Base-by-base conservation (phyloP, 1,140 invertebrate species). In the Pseudachorutes palmiensis region DNA sequence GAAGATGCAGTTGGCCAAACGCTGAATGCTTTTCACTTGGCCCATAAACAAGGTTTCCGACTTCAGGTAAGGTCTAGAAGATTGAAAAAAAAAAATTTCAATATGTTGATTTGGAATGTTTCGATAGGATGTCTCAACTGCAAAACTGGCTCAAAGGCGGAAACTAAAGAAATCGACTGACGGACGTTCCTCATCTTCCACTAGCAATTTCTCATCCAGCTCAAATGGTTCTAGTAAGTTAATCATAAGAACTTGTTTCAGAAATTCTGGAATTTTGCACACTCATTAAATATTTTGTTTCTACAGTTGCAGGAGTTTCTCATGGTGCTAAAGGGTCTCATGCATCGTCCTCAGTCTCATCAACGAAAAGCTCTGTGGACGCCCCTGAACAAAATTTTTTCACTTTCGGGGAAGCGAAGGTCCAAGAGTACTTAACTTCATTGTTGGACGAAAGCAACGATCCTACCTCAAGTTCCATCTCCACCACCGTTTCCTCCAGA, bases 1-100 rank as follows among this genome's bases (percentile, higher is more conserved):
- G 74, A 64, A 67, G 71, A 65, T 74, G 72, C 72, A 2, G 70
- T 69, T 3, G 67, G 57, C 67, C 68, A 79, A 41, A 85, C 86
- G 1, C 83, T 87, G 72, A 80, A 82, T 75, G 87, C 87, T 32
- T 89, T 89, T 77, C 84, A 88, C 70, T 80, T 82, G 74, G 87
- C 87, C 9, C 83, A 86, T 51, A 76, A 82, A 26, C 84, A 87
- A 73, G 87, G 88, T 2, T 90, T 91, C 76, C 79, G 86, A 31
- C 75, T 89, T n/a, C 83, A 86, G 75, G 83, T 80, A 69, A 24
- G 36, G n/a, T n/a, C n/a, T n/a, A n/a, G n/a, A n/a, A n/a, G n/a
- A n/a, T n/a, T n/a, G n/a, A n/a, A n/a, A n/a, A n/a, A n/a, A n/a
- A n/a, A 29, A 9, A 24, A 33, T 31, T 63, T 59, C 24, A 3